phyloP scores from a whole-genome alignment of 2,797 vertebrate species.

The Fistularia tabacaria region DNA sequence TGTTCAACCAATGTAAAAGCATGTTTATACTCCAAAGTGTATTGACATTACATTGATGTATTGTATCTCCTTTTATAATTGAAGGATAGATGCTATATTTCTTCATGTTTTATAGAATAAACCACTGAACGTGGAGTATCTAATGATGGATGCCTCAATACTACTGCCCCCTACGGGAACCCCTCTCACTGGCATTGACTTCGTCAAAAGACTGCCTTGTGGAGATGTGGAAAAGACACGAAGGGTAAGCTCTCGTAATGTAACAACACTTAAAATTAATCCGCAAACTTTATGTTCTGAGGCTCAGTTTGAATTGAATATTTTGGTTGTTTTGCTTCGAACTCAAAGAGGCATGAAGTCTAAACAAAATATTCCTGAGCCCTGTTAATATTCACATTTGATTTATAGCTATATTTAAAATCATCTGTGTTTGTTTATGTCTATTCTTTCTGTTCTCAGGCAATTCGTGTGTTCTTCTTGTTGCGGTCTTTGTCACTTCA shows the following conservation, averaged over 20 bases:
- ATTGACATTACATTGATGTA: too few relatives aligned
- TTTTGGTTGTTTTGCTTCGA: too few relatives aligned
- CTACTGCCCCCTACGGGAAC: conserved; percentile 95
- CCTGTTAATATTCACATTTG: conserved; percentile 2
- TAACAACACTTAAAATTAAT: too few relatives aligned
- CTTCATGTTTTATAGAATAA: conserved; percentile 79
- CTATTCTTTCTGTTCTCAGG: conserved; percentile 66
- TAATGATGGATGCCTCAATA: conserved; percentile 99
- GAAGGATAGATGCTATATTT: background rate
- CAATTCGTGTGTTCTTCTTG: conserved; percentile 98
- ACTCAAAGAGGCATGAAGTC: too few relatives aligned
- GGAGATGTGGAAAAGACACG: conserved; percentile 95
- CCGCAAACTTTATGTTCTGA: too few relatives aligned
- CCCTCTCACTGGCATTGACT: conserved; percentile 95
- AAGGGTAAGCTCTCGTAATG: too few relatives aligned
- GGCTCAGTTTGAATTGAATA: too few relatives aligned
- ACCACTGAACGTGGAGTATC: conserved; percentile 96
- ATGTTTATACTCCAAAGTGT: too few relatives aligned
- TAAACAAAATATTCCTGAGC: background rate
- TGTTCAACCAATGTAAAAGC: too few relatives aligned
- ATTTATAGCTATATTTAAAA: background rate
- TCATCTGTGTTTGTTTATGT: conserved; percentile 4
- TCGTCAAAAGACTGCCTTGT: conserved; percentile 94
- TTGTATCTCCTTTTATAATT: background rate
- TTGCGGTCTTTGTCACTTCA: conserved; percentile 88